A percentile compares a stretch with the other conserved stretches of the same genome.
Evolutionary conservation across 2,113 vertebrate species (phyloP).

Genomic region (Alouatta palliata): DNA sequence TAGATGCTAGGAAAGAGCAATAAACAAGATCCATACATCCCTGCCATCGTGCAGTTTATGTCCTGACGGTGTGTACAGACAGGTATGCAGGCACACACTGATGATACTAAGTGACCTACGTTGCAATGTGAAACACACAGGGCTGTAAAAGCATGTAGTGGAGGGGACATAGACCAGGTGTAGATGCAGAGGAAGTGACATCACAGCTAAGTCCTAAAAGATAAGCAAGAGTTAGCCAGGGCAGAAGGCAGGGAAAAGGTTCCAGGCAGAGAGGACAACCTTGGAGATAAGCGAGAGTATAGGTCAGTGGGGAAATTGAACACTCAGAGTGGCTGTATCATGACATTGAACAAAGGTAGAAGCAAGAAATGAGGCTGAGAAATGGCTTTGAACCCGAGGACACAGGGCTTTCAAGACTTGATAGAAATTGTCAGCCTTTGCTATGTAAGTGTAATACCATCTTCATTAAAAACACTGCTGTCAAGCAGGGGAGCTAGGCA

Average conservation of each 20-base stretch:
- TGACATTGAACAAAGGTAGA: background rate
- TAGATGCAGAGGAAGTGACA: background rate
- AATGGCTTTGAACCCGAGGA: background rate
- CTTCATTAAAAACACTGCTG: background rate
- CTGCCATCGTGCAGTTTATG: background rate
- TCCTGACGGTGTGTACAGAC: background rate
- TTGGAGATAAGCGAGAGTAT: rapidly evolving
- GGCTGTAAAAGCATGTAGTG: rapidly evolving
- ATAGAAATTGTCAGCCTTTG: background rate
- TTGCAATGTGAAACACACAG: background rate
- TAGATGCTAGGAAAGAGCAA: background rate
- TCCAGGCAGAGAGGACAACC: background rate
- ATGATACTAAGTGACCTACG: too few species aligned
- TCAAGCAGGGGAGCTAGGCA: background rate
- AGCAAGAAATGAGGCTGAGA: background rate
- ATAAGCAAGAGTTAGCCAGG: background rate
- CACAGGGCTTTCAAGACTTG: background rate
- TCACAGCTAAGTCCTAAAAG: background rate
- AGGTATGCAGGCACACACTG: background rate
- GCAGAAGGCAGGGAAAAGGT: background rate
- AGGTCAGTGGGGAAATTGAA: background rate
- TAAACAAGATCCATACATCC: background rate
- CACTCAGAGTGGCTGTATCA: background rate
- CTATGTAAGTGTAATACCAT: background rate
- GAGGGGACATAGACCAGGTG: background rate